Percentiles rank a stretch among this genome's conserved stretches.
Evolutionary conservation across 2,888 invertebrate species (phyloP).

Genomic region (Crossocerus cetratus): DNA sequence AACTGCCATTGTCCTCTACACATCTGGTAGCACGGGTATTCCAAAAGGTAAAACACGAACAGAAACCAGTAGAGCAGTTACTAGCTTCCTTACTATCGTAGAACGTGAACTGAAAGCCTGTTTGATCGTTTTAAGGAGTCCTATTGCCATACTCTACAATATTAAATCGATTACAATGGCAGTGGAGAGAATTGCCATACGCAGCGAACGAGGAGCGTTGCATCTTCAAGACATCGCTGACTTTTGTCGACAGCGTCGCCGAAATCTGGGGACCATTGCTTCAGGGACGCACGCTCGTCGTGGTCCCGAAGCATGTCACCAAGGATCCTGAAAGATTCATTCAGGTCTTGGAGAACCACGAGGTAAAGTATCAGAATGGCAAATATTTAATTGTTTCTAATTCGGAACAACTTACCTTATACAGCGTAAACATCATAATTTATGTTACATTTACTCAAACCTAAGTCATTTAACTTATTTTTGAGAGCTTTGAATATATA

Average conservation of each 20-base stretch:
- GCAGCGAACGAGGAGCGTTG: conserved; percentile 82
- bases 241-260: conserved; percentile 93
- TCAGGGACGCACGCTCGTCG: conserved; percentile 82
- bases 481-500: too few relatives aligned
- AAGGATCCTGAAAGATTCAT: conserved; percentile 89
- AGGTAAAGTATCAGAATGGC: conserved; percentile 76
- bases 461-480: too few relatives aligned
- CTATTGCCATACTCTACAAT: conserved; percentile 87
- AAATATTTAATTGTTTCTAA: too few relatives aligned
- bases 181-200: conserved; percentile 90
- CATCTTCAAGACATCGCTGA: conserved; percentile 93
- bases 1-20: conserved; percentile 87
- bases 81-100: neutral
- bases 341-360: conserved; percentile 83
- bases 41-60: conserved; percentile 83
- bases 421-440: too few relatives aligned
- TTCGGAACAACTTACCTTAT: too few relatives aligned
- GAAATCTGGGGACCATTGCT: conserved; percentile 93
- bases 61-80: neutral
- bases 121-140: conserved; percentile 80
- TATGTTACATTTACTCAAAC: too few relatives aligned
- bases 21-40: conserved; percentile 93
- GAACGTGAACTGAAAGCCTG: neutral
- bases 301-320: conserved; percentile 86
- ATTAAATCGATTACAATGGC: conserved; percentile 92